Evolutionary conservation across 2,113 vertebrate species (phyloP).

Genomic region (Melanotaenia duboulayi): DNA sequence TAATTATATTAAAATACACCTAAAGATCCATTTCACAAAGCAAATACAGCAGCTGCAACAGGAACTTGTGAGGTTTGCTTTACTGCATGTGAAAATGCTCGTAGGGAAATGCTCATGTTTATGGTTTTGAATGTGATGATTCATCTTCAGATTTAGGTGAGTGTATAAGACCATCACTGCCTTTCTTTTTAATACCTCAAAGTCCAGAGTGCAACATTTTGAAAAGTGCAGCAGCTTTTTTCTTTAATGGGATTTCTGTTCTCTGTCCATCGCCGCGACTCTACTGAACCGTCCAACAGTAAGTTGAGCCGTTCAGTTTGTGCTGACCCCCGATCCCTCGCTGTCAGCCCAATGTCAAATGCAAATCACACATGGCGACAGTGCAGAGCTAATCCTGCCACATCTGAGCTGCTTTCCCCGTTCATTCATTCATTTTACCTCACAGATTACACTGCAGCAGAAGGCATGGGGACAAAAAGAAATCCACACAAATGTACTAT

Average conservation of each 20-base stretch:
- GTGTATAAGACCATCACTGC: neutral
- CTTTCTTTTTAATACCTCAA: neutral
- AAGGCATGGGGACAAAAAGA: conserved; percentile 13
- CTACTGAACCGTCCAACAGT: conserved; percentile 15
- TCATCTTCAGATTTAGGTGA: neutral
- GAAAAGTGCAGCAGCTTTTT: conserved; percentile 6
- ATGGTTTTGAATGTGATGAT: conserved; percentile 56
- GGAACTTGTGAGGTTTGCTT: neutral
- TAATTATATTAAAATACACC: neutral
- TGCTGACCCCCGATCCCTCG: conserved; percentile 61
- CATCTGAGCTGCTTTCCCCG: conserved; percentile 56
- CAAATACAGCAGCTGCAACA: neutral
- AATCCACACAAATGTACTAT: conserved; percentile 25
- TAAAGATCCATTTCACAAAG: neutral
- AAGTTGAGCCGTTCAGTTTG: conserved; percentile 49
- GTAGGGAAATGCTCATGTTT: conserved; percentile 49
- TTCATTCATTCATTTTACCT: conserved; percentile 52
- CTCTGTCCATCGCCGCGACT: neutral
- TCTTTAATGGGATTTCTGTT: conserved; percentile 2
- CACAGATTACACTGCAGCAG: conserved; percentile 57
- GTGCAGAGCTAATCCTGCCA: conserved; percentile 65
- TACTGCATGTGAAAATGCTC: conserved; percentile 23
- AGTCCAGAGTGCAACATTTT: conserved; percentile 17
- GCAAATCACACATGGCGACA: conserved; percentile 60
- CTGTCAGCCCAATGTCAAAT: conserved; percentile 68